Percentiles rank a stretch among this genome's conserved stretches.
Evolutionary conservation across 2,797 vertebrate genomes (phyloP).

Genomic region (Anguilla marmorata): DNA sequence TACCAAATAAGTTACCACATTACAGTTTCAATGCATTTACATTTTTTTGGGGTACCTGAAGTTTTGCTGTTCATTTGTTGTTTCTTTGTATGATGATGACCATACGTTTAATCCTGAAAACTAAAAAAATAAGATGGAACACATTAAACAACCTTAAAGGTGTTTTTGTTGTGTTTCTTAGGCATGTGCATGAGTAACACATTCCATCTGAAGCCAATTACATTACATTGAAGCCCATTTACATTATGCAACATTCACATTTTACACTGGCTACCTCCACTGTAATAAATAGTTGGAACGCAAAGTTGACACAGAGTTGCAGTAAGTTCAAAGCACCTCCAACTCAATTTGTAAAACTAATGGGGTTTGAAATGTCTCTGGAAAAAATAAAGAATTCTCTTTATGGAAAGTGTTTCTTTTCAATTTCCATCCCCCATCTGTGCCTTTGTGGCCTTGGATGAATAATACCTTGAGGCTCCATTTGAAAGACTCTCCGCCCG

Average conservation of each 20-base stretch:
- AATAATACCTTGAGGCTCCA: constrained; percentile 34
- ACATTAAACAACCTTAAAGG: background rate
- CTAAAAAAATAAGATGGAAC: background rate
- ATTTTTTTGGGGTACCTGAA: no score
- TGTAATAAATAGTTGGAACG: constrained; percentile 22
- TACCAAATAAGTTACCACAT: no score
- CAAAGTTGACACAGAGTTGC: constrained; percentile 19
- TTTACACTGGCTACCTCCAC: background rate
- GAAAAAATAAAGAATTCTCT: constrained; percentile 27
- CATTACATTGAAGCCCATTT: background rate
- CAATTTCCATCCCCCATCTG: constrained; percentile 28
- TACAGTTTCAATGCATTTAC: constrained; percentile 2
- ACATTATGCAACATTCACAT: constrained; percentile 13
- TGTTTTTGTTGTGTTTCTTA: background rate
- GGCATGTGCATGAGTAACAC: background rate
- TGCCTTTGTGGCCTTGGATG: constrained; percentile 24
- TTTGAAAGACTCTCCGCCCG: constrained; percentile 31
- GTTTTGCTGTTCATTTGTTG: background rate
- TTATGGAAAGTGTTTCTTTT: constrained; percentile 35
- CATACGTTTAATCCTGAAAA: constrained; percentile 16
- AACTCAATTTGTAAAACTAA: constrained; percentile 33
- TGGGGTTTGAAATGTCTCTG: constrained; percentile 32
- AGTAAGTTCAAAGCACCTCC: constrained; percentile 22
- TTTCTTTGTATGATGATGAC: background rate
- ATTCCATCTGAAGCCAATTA: constrained; percentile 9